These are phyloP conservation scores for Schizopygopsis pylzovi DNA, from an alignment of 2,797 vertebrate species.

Conservation along the genomic window DNA sequence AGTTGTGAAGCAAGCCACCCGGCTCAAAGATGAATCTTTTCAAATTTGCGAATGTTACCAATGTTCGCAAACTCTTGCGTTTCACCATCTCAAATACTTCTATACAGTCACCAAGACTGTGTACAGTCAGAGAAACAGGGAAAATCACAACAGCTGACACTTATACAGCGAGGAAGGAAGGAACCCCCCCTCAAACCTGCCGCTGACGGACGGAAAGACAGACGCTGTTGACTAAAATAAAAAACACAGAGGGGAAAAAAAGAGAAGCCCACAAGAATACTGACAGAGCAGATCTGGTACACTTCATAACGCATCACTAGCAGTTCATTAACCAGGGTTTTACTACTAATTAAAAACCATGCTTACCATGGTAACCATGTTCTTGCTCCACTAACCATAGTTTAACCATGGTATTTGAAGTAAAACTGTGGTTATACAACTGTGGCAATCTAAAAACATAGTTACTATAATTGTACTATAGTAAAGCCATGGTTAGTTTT, in stretches of 20 bases:
- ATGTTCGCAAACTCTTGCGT: not conserved
- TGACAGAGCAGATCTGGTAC: not conserved
- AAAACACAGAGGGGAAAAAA: not conserved
- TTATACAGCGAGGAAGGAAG: slow-evolving; percentile 7
- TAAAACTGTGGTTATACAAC: not conserved
- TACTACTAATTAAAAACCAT: no score
- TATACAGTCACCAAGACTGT: not conserved
- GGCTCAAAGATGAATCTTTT: no score
- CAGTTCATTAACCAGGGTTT: no score
- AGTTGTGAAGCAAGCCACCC: no score
- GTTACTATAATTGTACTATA: no score
- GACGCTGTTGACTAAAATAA: not conserved
- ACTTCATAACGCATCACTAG: not conserved
- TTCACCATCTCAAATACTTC: not conserved
- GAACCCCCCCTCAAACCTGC: slow-evolving; percentile 4
- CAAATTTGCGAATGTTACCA: not conserved
- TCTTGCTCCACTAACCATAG: no score
- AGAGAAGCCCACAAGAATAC: not conserved
- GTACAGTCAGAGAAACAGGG: not conserved
- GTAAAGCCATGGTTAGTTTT: not conserved
- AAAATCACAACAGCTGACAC: not conserved
- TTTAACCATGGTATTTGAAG: not conserved
- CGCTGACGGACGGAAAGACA: not conserved
- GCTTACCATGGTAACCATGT: no score
- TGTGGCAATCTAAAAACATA: not conserved